Percentiles rank a stretch among this genome's conserved stretches.
phyloP scores from a whole-genome alignment of 2,797 vertebrate genomes.

The Hylomyscus alleni region DNA sequence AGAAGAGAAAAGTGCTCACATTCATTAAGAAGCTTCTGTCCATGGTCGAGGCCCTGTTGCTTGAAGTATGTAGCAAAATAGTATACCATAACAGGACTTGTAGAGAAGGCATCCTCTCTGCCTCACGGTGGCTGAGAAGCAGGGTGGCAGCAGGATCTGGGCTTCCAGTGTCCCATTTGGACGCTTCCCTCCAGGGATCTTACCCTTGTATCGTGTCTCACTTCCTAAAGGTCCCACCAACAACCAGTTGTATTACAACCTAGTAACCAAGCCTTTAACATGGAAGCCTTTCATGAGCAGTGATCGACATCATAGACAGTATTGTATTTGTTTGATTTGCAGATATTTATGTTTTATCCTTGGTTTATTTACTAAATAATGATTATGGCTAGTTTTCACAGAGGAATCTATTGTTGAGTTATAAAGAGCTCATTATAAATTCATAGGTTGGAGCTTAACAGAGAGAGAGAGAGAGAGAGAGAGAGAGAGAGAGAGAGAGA shows the following conservation, averaged over 20 bases:
- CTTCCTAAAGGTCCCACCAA: not conserved
- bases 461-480: not conserved
- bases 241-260: not conserved
- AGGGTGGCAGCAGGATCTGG: not conserved
- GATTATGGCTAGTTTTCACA: not conserved
- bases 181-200: not conserved
- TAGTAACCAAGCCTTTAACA: not conserved
- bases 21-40: not conserved
- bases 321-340: conserved; percentile 20
- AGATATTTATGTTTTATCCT: conserved; percentile 37
- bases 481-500: too few relatives aligned
- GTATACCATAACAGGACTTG: not conserved
- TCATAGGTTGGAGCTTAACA: not conserved
- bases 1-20: not conserved
- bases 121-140: not conserved
- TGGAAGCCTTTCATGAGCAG: not conserved
- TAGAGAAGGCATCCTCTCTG: not conserved
- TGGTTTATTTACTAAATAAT: conserved; percentile 6
- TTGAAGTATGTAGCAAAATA: not conserved
- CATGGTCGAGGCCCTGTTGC: not conserved
- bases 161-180: not conserved
- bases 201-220: not conserved
- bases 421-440: too few relatives aligned
- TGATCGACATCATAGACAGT: not conserved
- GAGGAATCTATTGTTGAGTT: too few relatives aligned